Conservation (phyloP, 2,888 invertebrate genomes). For the Orthosia gracilis region DNA sequence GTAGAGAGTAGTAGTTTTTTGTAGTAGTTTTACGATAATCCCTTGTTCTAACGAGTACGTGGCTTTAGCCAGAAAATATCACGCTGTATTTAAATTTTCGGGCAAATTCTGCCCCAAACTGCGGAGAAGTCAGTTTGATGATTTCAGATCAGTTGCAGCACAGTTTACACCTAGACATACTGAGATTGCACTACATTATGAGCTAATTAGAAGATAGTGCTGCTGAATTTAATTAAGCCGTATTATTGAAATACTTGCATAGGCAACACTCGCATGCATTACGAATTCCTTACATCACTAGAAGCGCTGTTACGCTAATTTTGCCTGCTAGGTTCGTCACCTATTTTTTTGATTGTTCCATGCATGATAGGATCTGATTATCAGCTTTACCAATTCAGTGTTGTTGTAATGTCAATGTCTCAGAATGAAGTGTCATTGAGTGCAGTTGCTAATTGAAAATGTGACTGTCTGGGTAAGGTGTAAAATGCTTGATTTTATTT, state of each 20-base stretch:
- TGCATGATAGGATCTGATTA: too few species aligned
- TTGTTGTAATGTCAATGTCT: too few species aligned
- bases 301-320: neutral
- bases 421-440: too few species aligned
- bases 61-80: neutral
- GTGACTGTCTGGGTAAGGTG: too few species aligned
- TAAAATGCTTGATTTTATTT: too few species aligned
- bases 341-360: neutral
- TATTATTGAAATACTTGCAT: conserved; percentile 6
- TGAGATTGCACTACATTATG: neutral
- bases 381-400: too few species aligned
- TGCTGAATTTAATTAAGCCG: conserved; percentile 1
- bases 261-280: neutral
- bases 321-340: neutral
- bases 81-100: neutral
- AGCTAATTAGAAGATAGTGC: neutral
- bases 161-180: neutral
- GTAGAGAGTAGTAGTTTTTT: too few species aligned
- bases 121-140: neutral
- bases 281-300: neutral
- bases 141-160: neutral
- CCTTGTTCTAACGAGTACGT: neutral
- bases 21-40: too few species aligned
- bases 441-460: too few species aligned
- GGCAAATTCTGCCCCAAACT: neutral